Base-by-base conservation (phyloP, 2,888 invertebrate genomes). In the Andrena bicolor region DNA sequence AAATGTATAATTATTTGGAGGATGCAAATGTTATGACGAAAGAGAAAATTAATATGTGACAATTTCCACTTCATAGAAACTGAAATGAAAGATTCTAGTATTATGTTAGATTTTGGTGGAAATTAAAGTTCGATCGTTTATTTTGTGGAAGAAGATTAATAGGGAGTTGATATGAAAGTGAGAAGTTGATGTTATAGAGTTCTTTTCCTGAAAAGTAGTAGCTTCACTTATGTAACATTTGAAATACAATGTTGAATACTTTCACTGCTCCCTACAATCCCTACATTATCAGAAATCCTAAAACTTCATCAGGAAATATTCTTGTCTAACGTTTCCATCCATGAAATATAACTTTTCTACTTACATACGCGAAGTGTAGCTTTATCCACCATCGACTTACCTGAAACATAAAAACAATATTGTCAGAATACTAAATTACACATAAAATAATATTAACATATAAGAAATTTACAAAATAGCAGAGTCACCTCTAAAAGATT, bases 381-480 rank as follows among this genome's bases (percentile, higher is more conserved):
- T 32, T 8, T n/a, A 20, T n/a, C n/a, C 30, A 7, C 8, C 60
- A 30, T 32, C 8, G 60, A 61, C 60, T 30, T 61, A 61, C 60
- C 60, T 61, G 60, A 16, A 61, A 61, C 60, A 61, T n/a, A 61
- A 61, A 20, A 30, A 10, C 41, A 41, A 41, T 41, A 41, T 41
- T 16, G 41, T 41, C 16, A 32, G 20, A 61, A n/a, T 61, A 61
- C 32, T n/a, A 20, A 30, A 41, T 51, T 30, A 51, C 5, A 23
- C 13, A 51, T 51, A 49, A 16, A 41, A 41, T 41, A 41, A 41
- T 41, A 16, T 41, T 16, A 41, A 41, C 41, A 16, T 41, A 16
- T 41, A 41, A 41, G 13, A 41, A 41, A 41, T 5, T 41, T 41
- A 41, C 4, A 41, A 41, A 41, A 41, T 41, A 41, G 16, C 41